Percentiles rank a stretch among this genome's conserved stretches.
Conservation (phyloP, 2,113 vertebrate species). For the Marmota monax region DNA sequence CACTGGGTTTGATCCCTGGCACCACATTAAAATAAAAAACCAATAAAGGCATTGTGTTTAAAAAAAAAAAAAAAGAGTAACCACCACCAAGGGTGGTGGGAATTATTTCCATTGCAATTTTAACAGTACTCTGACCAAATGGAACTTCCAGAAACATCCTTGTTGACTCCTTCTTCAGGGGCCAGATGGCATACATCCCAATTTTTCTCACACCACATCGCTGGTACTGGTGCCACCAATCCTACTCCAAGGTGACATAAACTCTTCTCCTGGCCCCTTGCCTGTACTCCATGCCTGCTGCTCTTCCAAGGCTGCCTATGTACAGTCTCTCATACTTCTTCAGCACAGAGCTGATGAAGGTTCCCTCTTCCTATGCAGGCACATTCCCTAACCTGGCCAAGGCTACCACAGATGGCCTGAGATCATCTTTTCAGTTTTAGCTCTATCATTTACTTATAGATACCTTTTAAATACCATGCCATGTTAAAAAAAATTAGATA, state of each 20-base stretch:
- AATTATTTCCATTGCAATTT: background rate
- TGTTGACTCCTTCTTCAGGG: background rate
- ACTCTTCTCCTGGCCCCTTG: background rate
- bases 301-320: background rate
- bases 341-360: background rate
- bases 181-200: background rate
- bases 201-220: background rate
- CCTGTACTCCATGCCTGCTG: background rate
- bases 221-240: background rate
- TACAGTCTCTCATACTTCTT: background rate
- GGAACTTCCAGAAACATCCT: background rate
- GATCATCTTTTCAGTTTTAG: background rate
- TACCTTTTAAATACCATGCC: background rate
- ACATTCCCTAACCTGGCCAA: background rate
- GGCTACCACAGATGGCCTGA: background rate
- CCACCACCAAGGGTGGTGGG: background rate
- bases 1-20: no score
- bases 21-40: no score
- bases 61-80: background rate
- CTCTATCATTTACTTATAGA: background rate
- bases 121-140: background rate
- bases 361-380: background rate
- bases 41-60: no score
- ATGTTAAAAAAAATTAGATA: background rate
- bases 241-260: background rate